phyloP scores from a whole-genome alignment of 2,888 invertebrate genomes.

The Xanthorhoe designata region DNA sequence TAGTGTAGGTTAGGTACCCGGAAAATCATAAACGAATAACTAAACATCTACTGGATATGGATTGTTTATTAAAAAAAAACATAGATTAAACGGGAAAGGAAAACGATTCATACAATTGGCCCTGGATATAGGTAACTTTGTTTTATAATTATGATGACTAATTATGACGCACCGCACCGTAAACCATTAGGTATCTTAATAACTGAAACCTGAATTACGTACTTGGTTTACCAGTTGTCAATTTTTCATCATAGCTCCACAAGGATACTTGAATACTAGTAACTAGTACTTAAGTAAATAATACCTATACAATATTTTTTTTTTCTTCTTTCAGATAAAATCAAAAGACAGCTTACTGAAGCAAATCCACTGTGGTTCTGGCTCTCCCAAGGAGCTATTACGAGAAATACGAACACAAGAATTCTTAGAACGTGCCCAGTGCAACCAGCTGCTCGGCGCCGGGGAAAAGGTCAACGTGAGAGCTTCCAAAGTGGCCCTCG shows the following conservation, averaged over 20 bases:
- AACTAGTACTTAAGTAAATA: background rate
- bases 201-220: too few relatives aligned
- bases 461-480: constrained; percentile 93
- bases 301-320: background rate
- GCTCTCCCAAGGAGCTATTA: constrained; percentile 80
- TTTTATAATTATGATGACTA: background rate
- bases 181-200: too few relatives aligned
- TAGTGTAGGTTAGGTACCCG: background rate
- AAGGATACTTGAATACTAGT: too few relatives aligned
- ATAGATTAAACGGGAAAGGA: constrained; percentile 20
- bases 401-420: constrained; percentile 92
- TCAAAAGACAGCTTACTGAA: constrained; percentile 92
- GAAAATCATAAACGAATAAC: constrained; percentile 13
- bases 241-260: too few relatives aligned
- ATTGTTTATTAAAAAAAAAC: constrained; percentile 27
- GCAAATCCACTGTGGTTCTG: constrained; percentile 88
- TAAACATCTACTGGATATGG: constrained; percentile 7
- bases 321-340: constrained; percentile 87
- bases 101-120: background rate
- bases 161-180: too few relatives aligned
- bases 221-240: too few relatives aligned
- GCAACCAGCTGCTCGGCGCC: constrained; percentile 91
- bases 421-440: constrained; percentile 92
- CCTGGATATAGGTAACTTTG: background rate
- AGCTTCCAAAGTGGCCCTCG: constrained; percentile 92